phyloP scores from a whole-genome alignment of 2,113 vertebrate genomes.

The Climacteris rufus region DNA sequence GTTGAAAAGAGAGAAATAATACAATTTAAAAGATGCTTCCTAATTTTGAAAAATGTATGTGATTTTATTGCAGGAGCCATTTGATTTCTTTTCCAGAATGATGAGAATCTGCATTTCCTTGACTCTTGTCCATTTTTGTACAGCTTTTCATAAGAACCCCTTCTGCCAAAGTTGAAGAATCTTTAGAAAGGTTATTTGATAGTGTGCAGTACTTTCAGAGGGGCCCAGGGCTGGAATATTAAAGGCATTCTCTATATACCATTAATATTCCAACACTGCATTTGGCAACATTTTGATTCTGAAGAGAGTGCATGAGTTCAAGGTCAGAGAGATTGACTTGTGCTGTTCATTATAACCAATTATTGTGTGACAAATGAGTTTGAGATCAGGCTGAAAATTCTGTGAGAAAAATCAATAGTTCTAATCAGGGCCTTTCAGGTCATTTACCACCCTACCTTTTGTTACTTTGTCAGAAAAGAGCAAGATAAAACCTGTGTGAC shows the following conservation, averaged over 20 bases:
- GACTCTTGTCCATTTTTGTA: neutral
- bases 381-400: conserved; percentile 83
- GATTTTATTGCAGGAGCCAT: neutral
- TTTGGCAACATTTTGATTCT: conserved; percentile 78
- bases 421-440: conserved; percentile 82
- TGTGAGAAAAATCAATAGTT: conserved; percentile 87
- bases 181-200: conserved; percentile 56
- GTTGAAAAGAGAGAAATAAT: neutral
- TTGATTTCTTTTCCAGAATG: neutral
- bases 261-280: conserved; percentile 77
- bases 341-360: conserved; percentile 85
- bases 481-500: conserved; percentile 78
- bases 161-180: neutral
- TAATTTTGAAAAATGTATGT: neutral
- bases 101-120: neutral
- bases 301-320: conserved; percentile 77
- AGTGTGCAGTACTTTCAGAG: conserved; percentile 23
- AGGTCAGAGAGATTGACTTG: conserved; percentile 82
- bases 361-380: conserved; percentile 85
- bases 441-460: conserved; percentile 79
- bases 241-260: conserved; percentile 57
- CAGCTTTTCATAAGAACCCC: neutral
- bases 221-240: conserved; percentile 58
- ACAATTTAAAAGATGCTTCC: neutral
- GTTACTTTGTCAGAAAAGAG: conserved; percentile 79